A percentile compares a stretch with the other conserved stretches of the same genome.
phyloP scores from a whole-genome alignment of 1,140 invertebrate genomes.

The Drosophila mauritiana region DNA sequence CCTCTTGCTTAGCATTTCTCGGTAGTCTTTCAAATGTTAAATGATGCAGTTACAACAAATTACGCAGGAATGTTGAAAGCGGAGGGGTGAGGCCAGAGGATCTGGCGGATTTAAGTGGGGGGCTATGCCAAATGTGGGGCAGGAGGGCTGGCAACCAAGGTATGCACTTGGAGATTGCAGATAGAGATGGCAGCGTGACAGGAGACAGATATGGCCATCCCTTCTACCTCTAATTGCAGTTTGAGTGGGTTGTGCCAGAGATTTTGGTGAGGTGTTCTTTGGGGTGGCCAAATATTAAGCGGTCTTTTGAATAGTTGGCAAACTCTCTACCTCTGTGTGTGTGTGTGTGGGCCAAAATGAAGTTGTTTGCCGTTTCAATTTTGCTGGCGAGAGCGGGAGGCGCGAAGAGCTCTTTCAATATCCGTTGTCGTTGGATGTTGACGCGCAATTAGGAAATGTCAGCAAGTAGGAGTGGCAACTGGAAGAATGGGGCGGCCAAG shows the following conservation, averaged over 20 bases:
- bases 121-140: background rate
- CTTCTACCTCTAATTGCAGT: constrained; percentile 36
- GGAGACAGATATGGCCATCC: constrained; percentile 39
- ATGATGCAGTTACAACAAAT: constrained; percentile 78
- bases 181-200: constrained; percentile 40
- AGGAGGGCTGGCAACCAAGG: constrained; percentile 4
- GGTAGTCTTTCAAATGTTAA: constrained; percentile 77
- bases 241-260: constrained; percentile 19
- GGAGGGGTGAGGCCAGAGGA: background rate
- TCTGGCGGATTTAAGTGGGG: constrained; percentile 8
- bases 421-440: constrained; percentile 65
- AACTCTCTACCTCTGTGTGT: constrained; percentile 3
- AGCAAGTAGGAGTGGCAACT: constrained; percentile 22
- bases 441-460: constrained; percentile 73
- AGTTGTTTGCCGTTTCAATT: constrained; percentile 75
- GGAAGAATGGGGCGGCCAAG: background rate
- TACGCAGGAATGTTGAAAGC: constrained; percentile 56
- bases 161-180: constrained; percentile 55
- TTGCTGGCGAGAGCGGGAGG: constrained; percentile 24
- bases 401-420: constrained; percentile 59
- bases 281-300: constrained; percentile 53
- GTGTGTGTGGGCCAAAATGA: constrained; percentile 52
- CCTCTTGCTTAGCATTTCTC: constrained; percentile 39
- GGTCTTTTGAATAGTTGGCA: constrained; percentile 66
- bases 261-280: constrained; percentile 19